Base-by-base conservation (phyloP, 2,113 vertebrate species). In the Pongo abelii region DNA sequence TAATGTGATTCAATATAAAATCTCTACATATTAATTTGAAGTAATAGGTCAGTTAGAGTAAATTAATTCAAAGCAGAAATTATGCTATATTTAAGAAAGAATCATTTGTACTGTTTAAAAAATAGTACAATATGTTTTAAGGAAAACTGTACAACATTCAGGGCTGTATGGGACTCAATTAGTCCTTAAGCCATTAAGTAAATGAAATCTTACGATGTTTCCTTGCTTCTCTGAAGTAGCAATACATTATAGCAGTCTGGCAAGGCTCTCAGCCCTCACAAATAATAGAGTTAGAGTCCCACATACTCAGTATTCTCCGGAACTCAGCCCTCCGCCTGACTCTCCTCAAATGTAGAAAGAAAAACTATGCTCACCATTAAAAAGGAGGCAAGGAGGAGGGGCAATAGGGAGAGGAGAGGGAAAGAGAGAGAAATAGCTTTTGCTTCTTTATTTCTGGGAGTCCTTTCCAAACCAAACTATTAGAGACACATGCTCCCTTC, bases 151-250 rank as follows among this genome's bases (percentile, higher is more conserved):
- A 94, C 91, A 94, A 70, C 89, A 74, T 92, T 96, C 89, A 90
- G 87, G 16, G 61, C 95, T 92, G 27, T 94, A 35, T 97, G 67
- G 81, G 98, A 80, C 64, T 96, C 95, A 98, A 97, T 98, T 98
- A 97, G 98, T 98, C 97, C 97, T 93, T 78, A 85, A 98, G 50
- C 91, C 97, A 98, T 98, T 98, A 98, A 98, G 93, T 97, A 98
- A 98, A 98, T 98, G 85, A 98, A 98, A 98, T 96, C 85, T 97
- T 89, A 94, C 94, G 84, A 32, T 89, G 55, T 98, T 98, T 97
- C 84, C 91, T 96, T 90, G 16, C 94, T 97, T 95, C 84, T 98
- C 96, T 97, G 92, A 98, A 98, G 80, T 97, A 98, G 97, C 97
- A 92, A 97, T 98, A 95, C 20, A 97, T 98, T 97, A 98, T 6